Evolutionary conservation across 2,797 vertebrate genomes (phyloP).

Genomic region (Labroides dimidiatus): DNA sequence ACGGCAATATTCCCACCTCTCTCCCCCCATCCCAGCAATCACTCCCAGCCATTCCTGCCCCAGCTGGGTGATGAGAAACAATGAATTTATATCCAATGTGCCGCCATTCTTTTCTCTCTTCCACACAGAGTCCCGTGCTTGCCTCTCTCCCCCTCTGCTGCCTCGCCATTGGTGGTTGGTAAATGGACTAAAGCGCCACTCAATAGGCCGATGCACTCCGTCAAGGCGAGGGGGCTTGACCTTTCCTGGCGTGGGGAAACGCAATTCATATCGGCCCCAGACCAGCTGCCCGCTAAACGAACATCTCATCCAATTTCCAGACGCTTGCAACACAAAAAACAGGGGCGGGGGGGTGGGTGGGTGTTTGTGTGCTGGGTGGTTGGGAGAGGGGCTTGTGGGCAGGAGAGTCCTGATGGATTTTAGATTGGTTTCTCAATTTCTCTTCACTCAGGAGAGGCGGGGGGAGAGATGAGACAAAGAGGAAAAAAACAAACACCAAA

Average conservation of each 20-base stretch:
- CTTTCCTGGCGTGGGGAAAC: constrained; percentile 83
- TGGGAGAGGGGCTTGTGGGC: constrained; percentile 72
- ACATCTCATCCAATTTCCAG: constrained; percentile 85
- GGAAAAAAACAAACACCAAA: constrained; percentile 80
- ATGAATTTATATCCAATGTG: constrained; percentile 79
- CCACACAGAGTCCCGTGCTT: constrained; percentile 61
- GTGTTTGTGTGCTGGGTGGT: constrained; percentile 20
- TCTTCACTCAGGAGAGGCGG: constrained; percentile 77
- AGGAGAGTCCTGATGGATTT: constrained; percentile 87
- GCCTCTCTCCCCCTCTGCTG: constrained; percentile 63
- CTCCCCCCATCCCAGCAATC: constrained; percentile 70
- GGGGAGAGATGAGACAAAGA: constrained; percentile 78
- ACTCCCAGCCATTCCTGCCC: constrained; percentile 63
- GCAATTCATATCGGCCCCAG: constrained; percentile 85
- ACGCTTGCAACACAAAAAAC: constrained; percentile 80
- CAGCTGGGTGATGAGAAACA: constrained; percentile 81
- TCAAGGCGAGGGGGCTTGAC: constrained; percentile 86
- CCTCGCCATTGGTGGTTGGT: constrained; percentile 81
- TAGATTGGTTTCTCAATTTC: constrained; percentile 89
- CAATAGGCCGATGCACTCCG: constrained; percentile 86
- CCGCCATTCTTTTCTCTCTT: constrained; percentile 74
- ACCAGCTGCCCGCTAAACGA: constrained; percentile 83
- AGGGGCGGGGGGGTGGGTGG: constrained; percentile 47
- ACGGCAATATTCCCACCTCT: constrained; percentile 64
- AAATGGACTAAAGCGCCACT: constrained; percentile 86